These are phyloP conservation scores for Eucidaris tribuloides DNA, from an alignment of 35 echinoderm and acorn worm genomes.

Conservation along the genomic window DNA sequence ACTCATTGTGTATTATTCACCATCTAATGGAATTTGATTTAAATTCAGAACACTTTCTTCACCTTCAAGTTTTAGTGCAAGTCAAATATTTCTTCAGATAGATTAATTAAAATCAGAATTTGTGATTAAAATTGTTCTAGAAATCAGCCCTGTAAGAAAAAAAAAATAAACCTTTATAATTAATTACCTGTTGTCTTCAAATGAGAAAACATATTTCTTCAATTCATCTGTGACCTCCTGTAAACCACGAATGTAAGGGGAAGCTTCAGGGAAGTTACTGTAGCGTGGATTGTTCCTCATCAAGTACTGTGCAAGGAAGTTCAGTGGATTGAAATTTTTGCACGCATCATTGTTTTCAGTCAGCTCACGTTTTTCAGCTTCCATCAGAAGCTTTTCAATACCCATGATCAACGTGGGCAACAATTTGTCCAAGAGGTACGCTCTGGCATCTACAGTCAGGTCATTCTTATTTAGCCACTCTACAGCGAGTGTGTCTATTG, in stretches of 20 bases:
- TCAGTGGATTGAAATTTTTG: slow-evolving; percentile 93
- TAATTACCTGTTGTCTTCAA: slow-evolving; percentile 96
- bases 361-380: slow-evolving; percentile 75
- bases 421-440: slow-evolving; percentile 91
- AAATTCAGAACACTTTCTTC: too few species aligned
- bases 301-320: slow-evolving; percentile 93
- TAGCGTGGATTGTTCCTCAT: slow-evolving; percentile 97
- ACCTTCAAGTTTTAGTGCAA: too few species aligned
- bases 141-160: too few species aligned
- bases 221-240: slow-evolving; percentile 96
- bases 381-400: slow-evolving; percentile 81
- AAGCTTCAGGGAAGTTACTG: slow-evolving; percentile 97
- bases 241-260: slow-evolving; percentile 90
- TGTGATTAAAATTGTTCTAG: too few species aligned
- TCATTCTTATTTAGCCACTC: slow-evolving; percentile 92
- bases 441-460: slow-evolving; percentile 88
- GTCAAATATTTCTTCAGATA: too few species aligned
- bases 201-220: slow-evolving; percentile 95
- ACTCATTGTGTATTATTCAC: too few species aligned
- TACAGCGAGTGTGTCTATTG: slow-evolving; percentile 66
- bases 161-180: too few species aligned
- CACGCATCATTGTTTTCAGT: slow-evolving; percentile 55
- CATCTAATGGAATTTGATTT: too few species aligned
- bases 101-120: too few species aligned
- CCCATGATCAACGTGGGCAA: slow-evolving; percentile 94